Evolutionary conservation across 2,888 invertebrate species (phyloP).

Genomic region (Caenorhabditis uteleia): DNA sequence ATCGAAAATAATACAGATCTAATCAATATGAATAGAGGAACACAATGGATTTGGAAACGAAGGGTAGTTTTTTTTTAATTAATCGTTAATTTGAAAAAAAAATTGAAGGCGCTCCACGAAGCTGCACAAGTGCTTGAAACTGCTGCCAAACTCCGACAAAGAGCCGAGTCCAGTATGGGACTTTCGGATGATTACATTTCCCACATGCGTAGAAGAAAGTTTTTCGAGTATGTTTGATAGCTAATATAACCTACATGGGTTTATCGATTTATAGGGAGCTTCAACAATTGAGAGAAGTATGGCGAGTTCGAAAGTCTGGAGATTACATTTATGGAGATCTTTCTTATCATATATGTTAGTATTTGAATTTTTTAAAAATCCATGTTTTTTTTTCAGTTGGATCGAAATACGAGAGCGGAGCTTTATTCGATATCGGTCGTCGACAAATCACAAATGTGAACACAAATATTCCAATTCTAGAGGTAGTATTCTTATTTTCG

Average conservation of each 20-base stretch:
- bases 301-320: slow-evolving; percentile 59
- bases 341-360: slow-evolving; percentile 62
- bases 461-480: slow-evolving; percentile 9
- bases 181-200: slow-evolving; percentile 30
- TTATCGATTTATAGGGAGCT: slow-evolving; percentile 47
- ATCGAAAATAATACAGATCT: slow-evolving; percentile 30
- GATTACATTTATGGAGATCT: slow-evolving; percentile 64
- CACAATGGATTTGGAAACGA: slow-evolving; percentile 59
- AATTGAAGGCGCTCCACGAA: slow-evolving; percentile 53
- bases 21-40: slow-evolving; percentile 39
- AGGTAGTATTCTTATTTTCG: slow-evolving; percentile 3
- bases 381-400: slow-evolving; percentile 42
- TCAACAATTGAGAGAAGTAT: slow-evolving; percentile 60
- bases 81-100: not conserved
- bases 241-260: not conserved
- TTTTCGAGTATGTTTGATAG: slow-evolving; percentile 41
- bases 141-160: slow-evolving; percentile 20
- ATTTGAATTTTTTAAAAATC: not conserved
- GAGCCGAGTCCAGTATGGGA: slow-evolving; percentile 11
- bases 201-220: slow-evolving; percentile 38
- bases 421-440: slow-evolving; percentile 55
- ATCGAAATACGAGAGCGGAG: slow-evolving; percentile 39
- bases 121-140: slow-evolving; percentile 49
- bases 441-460: slow-evolving; percentile 3
- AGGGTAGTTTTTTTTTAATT: slow-evolving; percentile 19